Conservation (phyloP, 2,888 invertebrate species). For the Chloroclysta siterata region DNA sequence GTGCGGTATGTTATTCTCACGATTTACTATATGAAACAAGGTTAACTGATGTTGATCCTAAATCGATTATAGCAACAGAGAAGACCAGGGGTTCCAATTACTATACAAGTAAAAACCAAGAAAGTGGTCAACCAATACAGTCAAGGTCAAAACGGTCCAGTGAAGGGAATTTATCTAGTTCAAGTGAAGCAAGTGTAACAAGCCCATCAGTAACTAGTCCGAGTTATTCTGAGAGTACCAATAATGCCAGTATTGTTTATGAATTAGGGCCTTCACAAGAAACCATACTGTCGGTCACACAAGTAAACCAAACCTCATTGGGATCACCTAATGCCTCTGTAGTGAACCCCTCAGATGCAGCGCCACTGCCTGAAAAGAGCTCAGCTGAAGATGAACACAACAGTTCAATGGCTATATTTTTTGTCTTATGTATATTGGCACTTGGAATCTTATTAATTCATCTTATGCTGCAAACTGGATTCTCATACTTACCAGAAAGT, state of each 20-base stretch:
- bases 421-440: conserved; percentile 97
- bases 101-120: conserved; percentile 12
- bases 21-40: conserved; percentile 23
- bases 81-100: not conserved
- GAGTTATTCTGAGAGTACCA: conserved; percentile 64
- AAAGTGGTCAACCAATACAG: conserved; percentile 31
- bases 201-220: conserved; percentile 41
- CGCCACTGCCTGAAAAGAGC: conserved; percentile 93
- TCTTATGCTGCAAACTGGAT: conserved; percentile 96
- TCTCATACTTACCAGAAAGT: conserved; percentile 98
- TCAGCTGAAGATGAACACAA: conserved; percentile 98
- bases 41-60: conserved; percentile 13
- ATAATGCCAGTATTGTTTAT: conserved; percentile 59
- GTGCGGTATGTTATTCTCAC: conserved; percentile 22
- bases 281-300: conserved; percentile 62
- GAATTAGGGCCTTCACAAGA: conserved; percentile 68
- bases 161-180: conserved; percentile 55
- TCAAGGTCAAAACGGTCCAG: conserved; percentile 68
- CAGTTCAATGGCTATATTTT: conserved; percentile 98
- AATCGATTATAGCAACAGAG: conserved; percentile 1
- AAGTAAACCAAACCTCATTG: conserved; percentile 67
- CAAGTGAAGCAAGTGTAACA: conserved; percentile 61
- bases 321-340: conserved; percentile 68
- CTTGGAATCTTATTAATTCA: conserved; percentile 97
- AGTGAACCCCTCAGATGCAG: conserved; percentile 89